phyloP scores from a whole-genome alignment of 2,888 invertebrate genomes.

The Myopa testacea region DNA sequence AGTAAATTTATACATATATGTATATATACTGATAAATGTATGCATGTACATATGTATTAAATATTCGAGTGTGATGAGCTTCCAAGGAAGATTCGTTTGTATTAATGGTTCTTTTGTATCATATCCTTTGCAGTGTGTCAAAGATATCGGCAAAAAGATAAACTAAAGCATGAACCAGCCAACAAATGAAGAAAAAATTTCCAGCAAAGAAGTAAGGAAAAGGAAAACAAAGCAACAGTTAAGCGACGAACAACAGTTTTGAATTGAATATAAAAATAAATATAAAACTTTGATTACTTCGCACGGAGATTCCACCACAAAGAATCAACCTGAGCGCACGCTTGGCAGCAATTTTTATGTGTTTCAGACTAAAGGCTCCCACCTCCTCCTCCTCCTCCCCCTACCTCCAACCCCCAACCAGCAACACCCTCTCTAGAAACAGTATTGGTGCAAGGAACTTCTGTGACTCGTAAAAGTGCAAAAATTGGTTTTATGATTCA shows the following conservation, averaged over 20 bases:
- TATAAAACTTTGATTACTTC: slow-evolving; percentile 58
- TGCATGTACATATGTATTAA: slow-evolving; percentile 37
- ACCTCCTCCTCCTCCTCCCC: background rate
- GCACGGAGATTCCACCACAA: slow-evolving; percentile 7
- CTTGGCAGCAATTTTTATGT: background rate
- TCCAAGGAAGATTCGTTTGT: slow-evolving; percentile 28
- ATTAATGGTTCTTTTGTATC: slow-evolving; percentile 57
- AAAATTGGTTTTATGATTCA: slow-evolving; percentile 48
- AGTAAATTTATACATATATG: too few relatives aligned
- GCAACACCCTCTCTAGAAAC: slow-evolving; percentile 25
- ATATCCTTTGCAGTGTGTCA: slow-evolving; percentile 52
- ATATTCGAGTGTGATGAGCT: slow-evolving; percentile 29
- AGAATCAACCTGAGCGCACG: background rate
- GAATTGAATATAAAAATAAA: slow-evolving; percentile 62
- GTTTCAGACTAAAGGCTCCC: background rate
- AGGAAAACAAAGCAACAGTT: slow-evolving; percentile 30
- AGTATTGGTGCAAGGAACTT: slow-evolving; percentile 54
- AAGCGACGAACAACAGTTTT: slow-evolving; percentile 48
- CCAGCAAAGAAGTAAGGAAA: slow-evolving; percentile 12
- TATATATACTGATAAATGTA: background rate
- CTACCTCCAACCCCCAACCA: slow-evolving; percentile 5
- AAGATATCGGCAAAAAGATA: slow-evolving; percentile 25
- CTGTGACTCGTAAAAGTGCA: slow-evolving; percentile 62
- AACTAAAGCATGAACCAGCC: slow-evolving; percentile 3
- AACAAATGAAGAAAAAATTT: background rate